Evolutionary conservation across 2,888 invertebrate species (phyloP).

Genomic region (Euzophera pinguis): DNA sequence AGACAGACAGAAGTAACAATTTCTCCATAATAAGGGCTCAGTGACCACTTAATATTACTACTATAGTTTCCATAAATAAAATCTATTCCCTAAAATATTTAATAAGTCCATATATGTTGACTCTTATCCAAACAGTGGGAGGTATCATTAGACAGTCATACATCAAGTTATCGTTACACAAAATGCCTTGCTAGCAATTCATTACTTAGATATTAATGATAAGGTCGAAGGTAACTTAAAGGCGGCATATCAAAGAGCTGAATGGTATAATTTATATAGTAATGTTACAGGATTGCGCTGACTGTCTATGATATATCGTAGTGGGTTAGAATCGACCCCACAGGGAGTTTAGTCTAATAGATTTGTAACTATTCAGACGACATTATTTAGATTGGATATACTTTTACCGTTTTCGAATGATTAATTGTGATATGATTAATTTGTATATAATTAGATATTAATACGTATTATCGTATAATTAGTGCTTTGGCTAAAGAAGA

Average conservation of each 20-base stretch:
- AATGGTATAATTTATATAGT: slow-evolving; percentile 36
- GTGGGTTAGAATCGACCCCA: slow-evolving; percentile 43
- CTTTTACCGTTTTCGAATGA: not conserved
- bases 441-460: not conserved
- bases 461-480: too few relatives aligned
- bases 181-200: slow-evolving; percentile 54
- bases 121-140: not conserved
- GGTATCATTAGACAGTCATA: slow-evolving; percentile 27
- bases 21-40: too few relatives aligned
- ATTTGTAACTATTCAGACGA: slow-evolving; percentile 2
- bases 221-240: slow-evolving; percentile 65
- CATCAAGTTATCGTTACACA: slow-evolving; percentile 37
- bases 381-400: slow-evolving; percentile 5
- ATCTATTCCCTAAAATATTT: not conserved
- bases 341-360: slow-evolving; percentile 22
- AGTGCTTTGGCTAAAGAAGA: too few relatives aligned
- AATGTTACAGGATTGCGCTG: slow-evolving; percentile 17
- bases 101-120: slow-evolving; percentile 2
- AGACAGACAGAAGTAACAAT: too few relatives aligned
- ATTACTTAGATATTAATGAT: slow-evolving; percentile 53
- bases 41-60: too few relatives aligned
- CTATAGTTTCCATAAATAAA: too few relatives aligned
- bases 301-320: slow-evolving; percentile 31
- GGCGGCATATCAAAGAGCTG: slow-evolving; percentile 58
- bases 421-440: not conserved